Evolutionary conservation across 2,113 vertebrate species (phyloP), one percentile per base, ranked within the genome.

Genomic region (Theristicus caerulescens): DNA sequence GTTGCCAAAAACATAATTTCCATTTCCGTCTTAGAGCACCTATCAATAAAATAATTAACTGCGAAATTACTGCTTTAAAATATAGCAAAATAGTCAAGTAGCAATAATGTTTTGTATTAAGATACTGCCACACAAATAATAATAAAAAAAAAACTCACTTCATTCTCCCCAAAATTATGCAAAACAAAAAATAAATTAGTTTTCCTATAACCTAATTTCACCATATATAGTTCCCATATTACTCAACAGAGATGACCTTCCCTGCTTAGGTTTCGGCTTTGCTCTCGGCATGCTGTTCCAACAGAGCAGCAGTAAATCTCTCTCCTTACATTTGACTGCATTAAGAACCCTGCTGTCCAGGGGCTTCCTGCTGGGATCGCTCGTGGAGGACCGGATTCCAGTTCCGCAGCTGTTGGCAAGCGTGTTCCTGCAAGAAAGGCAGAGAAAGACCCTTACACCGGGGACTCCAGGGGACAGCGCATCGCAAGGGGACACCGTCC

Each of bases 371-470:
- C 98, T 99, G 1, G 99, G 99, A 96, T 99, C 99, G 21, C 99
- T 99, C 18, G 99, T 99, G 65, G 99, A 99, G 3, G 99, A 99
- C 44, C 99, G 99, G 94, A 99, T 99, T 80, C 99, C 99, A 6
- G 99, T 99, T 72, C 99, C 99, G 0, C 99, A 99, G 98, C 99
- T 99, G 97, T 99, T 99, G 97, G 99, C 99, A 95, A 99, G 98
- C 0, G 99, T 99, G 98, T 99, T 99, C 98, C 99, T 99, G 98
- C 90, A 87, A 18, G 72, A 66, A 49, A 83, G 15, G 9, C 67
- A 59, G 10, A 36, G 38, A 31, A 14, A 62, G 6, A 36, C 16
- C 66, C 76, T 91, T 55, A 93, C 11, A 9, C 5, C 1, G 25
- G 66, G 78, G 27, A 8, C n/a, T 2, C 32, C 61, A 9, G 62